phyloP scores from a whole-genome alignment of 2,797 vertebrate genomes.

The Phalloptychus januarius region DNA sequence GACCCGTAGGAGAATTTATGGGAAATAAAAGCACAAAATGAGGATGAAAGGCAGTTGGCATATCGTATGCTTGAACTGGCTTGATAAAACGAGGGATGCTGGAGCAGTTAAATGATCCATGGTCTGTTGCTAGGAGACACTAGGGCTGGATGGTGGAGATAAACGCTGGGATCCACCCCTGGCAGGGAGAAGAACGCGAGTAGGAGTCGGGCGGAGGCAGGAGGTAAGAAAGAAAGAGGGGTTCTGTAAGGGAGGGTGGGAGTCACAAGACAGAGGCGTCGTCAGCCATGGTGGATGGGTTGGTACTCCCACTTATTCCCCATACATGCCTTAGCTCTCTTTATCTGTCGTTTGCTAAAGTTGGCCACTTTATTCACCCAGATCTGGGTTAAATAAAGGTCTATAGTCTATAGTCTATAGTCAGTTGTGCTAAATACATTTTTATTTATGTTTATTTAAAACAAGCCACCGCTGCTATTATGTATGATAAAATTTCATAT shows the following conservation, averaged over 20 bases:
- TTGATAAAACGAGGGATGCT: slow-evolving; percentile 63
- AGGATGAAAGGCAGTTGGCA: slow-evolving; percentile 56
- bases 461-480: not conserved
- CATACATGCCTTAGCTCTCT: not conserved
- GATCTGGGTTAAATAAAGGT: not conserved
- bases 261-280: slow-evolving; percentile 48
- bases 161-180: slow-evolving; percentile 86
- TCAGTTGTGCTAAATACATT: not conserved
- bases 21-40: slow-evolving; percentile 32
- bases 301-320: not conserved
- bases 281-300: slow-evolving; percentile 13
- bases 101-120: slow-evolving; percentile 78
- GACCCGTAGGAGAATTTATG: slow-evolving; percentile 19
- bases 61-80: slow-evolving; percentile 37
- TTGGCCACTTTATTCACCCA: not conserved
- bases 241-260: slow-evolving; percentile 22
- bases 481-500: not conserved
- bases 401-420: not conserved
- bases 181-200: slow-evolving; percentile 69
- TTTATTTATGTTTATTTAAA: not conserved
- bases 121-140: slow-evolving; percentile 94
- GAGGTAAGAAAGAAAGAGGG: slow-evolving; percentile 48
- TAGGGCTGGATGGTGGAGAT: slow-evolving; percentile 90
- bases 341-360: not conserved
- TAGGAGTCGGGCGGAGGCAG: slow-evolving; percentile 38